Base-by-base conservation (phyloP, 2,888 invertebrate genomes). In the Gymnocheta viridis region DNA sequence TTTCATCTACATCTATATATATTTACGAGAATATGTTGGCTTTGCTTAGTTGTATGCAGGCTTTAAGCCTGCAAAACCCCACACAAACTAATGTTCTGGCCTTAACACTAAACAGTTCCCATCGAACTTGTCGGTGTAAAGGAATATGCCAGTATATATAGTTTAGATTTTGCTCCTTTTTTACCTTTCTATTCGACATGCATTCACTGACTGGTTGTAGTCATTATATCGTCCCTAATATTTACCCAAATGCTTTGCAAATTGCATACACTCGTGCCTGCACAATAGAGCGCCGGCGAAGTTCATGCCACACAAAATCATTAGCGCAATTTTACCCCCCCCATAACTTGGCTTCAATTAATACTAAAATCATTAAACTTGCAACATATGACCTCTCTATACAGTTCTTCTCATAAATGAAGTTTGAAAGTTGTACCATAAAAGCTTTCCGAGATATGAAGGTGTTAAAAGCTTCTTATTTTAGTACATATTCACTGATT, bases 231-330 rank as follows among this genome's bases (percentile, higher is more conserved):
- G 29, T 83, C 58, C 47, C 62, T 80, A 72, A 44, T 80, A 72
- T 80, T 76, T 77, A 77, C 12, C 27, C 67, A 54, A 70, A 69
- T 73, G 73, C 73, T 84, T 64, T 62, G 62, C 58, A 73, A 77
- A 73, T 78, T 81, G 54, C 49, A 35, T 58, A 58, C 73, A 49
- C 56, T 84, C 47, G 58, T 64, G 77, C 56, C 62, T 73, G 69
- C 70, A 76, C n/a, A n/a, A n/a, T n/a, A n/a, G n/a, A n/a, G n/a
- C n/a, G n/a, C n/a, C n/a, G n/a, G n/a, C n/a, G n/a, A n/a, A n/a
- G n/a, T n/a, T n/a, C n/a, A n/a, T n/a, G n/a, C n/a, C n/a, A n/a
- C n/a, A n/a, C n/a, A n/a, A n/a, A n/a, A n/a, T n/a, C n/a, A n/a
- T n/a, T n/a, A n/a, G n/a, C n/a, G n/a, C n/a, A n/a, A n/a, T n/a